phyloP scores from a whole-genome alignment of 2,888 invertebrate species.

The Tortrix viridana region DNA sequence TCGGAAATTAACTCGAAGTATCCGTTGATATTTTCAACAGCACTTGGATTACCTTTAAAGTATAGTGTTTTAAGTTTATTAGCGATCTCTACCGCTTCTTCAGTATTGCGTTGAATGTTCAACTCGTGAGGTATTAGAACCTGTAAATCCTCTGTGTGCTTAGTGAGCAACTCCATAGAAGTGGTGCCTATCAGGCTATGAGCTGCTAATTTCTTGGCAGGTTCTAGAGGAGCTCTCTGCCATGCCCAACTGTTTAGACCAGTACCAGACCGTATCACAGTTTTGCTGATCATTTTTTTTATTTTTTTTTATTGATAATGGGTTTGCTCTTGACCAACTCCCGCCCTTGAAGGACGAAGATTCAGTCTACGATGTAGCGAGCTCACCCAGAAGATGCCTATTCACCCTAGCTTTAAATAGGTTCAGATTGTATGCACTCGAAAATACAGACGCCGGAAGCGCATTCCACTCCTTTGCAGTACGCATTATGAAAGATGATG shows the following conservation, averaged over 20 bases:
- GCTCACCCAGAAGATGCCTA: no score
- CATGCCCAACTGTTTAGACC: slow-evolving; percentile 54
- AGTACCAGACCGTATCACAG: slow-evolving; percentile 70
- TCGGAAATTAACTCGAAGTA: slow-evolving; percentile 68
- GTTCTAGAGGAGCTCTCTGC: slow-evolving; percentile 65
- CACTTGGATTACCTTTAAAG: slow-evolving; percentile 58
- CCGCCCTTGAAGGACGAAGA: no score
- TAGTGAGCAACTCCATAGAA: slow-evolving; percentile 58
- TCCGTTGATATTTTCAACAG: slow-evolving; percentile 57
- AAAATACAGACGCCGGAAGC: no score
- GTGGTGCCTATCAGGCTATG: slow-evolving; percentile 64
- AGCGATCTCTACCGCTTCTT: slow-evolving; percentile 58
- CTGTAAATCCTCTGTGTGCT: slow-evolving; percentile 62
- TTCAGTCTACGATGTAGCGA: no score
- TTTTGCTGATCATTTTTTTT: slow-evolving; percentile 69
- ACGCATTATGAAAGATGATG: no score
- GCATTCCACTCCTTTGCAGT: no score
- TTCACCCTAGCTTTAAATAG: no score
- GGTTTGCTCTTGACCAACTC: no score
- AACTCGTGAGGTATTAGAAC: slow-evolving; percentile 63
- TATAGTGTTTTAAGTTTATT: slow-evolving; percentile 64
- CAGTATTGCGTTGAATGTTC: slow-evolving; percentile 60
- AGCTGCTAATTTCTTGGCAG: slow-evolving; percentile 62
- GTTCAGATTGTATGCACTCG: no score
- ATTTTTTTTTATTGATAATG: no score